Evolutionary conservation across 64 coral and sea anemone genomes (phyloP).

Genomic region (Montipora efflorescens): DNA sequence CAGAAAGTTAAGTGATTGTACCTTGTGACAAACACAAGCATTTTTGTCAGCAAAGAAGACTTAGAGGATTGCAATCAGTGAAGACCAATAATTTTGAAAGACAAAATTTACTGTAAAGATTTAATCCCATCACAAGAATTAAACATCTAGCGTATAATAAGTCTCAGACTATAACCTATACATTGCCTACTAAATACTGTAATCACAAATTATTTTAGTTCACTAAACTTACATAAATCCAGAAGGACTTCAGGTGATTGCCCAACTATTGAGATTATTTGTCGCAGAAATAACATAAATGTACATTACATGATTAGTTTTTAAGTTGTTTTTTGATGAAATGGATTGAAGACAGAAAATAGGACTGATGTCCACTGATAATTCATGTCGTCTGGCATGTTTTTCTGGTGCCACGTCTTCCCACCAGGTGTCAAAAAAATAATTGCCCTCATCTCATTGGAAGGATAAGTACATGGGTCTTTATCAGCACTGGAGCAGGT

Average conservation of each 20-base stretch:
- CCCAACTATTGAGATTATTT: constrained; percentile 85
- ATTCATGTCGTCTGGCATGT: constrained; percentile 21
- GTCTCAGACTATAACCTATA: neutral
- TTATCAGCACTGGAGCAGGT: constrained; percentile 38
- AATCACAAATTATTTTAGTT: neutral
- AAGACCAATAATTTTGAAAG: no score
- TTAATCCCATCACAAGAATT: neutral
- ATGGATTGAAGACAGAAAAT: constrained; percentile 1
- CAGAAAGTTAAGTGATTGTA: no score
- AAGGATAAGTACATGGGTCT: neutral
- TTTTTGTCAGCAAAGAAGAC: no score
- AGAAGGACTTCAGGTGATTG: constrained; percentile 62
- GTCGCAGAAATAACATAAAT: constrained; percentile 87
- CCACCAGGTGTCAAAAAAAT: constrained; percentile 31
- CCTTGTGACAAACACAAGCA: neutral
- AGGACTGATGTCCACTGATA: constrained; percentile 45
- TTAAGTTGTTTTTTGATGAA: constrained; percentile 14
- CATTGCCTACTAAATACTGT: neutral
- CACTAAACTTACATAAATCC: constrained; percentile 69
- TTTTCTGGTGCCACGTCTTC: neutral
- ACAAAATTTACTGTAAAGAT: no score
- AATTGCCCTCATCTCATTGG: constrained; percentile 33
- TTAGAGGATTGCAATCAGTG: no score
- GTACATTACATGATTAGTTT: neutral
- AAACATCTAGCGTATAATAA: neutral